Conservation (phyloP, 2,797 vertebrate species). For the Graptemys geographica region DNA sequence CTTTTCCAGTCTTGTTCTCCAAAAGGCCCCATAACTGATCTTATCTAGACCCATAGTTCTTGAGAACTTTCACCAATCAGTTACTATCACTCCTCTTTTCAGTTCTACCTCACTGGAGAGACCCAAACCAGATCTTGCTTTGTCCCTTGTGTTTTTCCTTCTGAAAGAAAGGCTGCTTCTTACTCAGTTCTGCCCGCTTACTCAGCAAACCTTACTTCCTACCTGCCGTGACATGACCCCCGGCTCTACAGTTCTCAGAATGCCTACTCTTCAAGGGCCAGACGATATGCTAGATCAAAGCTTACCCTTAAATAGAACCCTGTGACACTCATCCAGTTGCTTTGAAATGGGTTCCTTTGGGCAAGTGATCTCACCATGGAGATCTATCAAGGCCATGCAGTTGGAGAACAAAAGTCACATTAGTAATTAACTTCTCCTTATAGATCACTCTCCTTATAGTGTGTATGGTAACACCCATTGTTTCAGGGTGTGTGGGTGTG, state of each 20-base stretch:
- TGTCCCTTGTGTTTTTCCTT: neutral
- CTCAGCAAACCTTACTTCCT: neutral
- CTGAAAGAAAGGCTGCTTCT: neutral
- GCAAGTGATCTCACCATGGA: neutral
- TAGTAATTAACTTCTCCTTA: neutral
- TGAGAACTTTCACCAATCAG: neutral
- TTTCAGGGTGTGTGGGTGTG: too few relatives aligned
- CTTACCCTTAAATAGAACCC: too few relatives aligned
- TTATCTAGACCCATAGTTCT: neutral
- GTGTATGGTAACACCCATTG: too few relatives aligned
- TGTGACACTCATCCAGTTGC: too few relatives aligned
- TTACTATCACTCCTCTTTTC: neutral
- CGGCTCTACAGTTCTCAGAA: neutral
- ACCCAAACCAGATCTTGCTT: neutral
- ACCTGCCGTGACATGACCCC: neutral
- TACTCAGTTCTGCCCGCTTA: neutral
- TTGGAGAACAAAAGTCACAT: neutral
- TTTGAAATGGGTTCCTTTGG: neutral
- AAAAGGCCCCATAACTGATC: neutral
- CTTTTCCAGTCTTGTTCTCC: neutral
- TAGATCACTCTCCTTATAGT: too few relatives aligned
- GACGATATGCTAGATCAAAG: neutral
- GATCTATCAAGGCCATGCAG: neutral
- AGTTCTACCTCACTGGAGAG: neutral
- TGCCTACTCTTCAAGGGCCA: neutral